Base-by-base conservation (phyloP, 2,113 vertebrate species). In the Xiphophorus couchianus region DNA sequence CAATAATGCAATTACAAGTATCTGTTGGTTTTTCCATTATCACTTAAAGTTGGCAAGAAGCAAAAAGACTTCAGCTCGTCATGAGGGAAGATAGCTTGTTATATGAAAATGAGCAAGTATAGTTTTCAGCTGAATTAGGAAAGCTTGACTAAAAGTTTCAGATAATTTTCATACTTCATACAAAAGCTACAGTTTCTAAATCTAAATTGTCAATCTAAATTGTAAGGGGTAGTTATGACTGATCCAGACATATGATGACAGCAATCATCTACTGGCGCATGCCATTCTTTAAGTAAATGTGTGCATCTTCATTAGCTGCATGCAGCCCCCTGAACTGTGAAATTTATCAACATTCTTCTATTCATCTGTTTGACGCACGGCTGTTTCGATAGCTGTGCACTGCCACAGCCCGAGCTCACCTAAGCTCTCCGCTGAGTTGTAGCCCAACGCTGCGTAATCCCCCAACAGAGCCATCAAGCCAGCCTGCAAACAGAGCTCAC, bases 401-500 rank as follows among this genome's bases (percentile, higher is more conserved):
- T 37, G 73, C 84, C 75, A 54, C 80, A 88, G 87, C 84, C 85
- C 71, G 65, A 54, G 85, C 89, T 91, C 86, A 90, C 88, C 91
- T 91, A 86, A 86, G 82, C 88, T 89, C 89, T 90, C 78, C 10
- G 48, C 81, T 81, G 89, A 89, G 90, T 86, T 91, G 88, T 85
- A 81, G 88, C 80, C 86, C 84, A 83, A 82, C 76, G 87, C 75
- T 70, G 79, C 82, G 90, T 94, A 94, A 95, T 94, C 85, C 92
- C 90, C 91, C 90, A 83, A 79, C 93, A 74, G 94, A 91, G 88
- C 93, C 93, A 94, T 95, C 94, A 92, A 85, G 70, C 89, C 86
- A 83, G 91, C 93, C 94, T 92, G 96, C 96, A 96, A 96, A 96
- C 94, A 96, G 93, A 92, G 93, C 93, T 92, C 95, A 89, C 85